Evolutionary conservation across 1,140 invertebrate species (phyloP).

Genomic region (Formica exsecta): DNA sequence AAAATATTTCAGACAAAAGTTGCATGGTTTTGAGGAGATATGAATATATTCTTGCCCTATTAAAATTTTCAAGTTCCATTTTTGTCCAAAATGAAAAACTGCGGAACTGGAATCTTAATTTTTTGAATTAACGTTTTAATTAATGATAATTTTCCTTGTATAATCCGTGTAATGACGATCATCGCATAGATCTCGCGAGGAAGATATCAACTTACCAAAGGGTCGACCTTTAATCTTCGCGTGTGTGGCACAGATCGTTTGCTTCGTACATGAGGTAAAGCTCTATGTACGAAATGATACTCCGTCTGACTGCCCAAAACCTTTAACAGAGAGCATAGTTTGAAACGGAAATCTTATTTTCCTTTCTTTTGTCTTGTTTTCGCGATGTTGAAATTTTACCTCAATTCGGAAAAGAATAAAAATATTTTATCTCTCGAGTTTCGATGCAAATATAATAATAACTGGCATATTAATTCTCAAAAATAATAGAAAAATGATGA

Average conservation of each 20-base stretch:
- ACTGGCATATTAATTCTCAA: background rate
- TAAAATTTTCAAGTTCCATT: background rate
- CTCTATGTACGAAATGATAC: constrained; percentile 96
- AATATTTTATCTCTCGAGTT: background rate
- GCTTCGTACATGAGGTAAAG: constrained; percentile 93
- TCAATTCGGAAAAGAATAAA: background rate
- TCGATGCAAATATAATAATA: background rate
- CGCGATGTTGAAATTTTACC: background rate
- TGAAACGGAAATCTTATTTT: background rate
- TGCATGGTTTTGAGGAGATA: too few species aligned
- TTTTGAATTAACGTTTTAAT: background rate
- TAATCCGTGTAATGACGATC: background rate
- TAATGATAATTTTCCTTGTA: constrained; percentile 1
- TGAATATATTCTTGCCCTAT: background rate
- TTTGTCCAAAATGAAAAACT: background rate
- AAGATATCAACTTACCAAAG: constrained; percentile 91
- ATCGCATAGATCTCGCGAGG: background rate
- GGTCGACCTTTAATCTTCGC: constrained; percentile 95
- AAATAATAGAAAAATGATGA: background rate
- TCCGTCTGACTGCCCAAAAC: constrained; percentile 93
- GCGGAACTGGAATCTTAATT: background rate
- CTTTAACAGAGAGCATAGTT: constrained; percentile 87
- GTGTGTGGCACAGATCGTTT: constrained; percentile 95
- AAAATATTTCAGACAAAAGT: too few species aligned
- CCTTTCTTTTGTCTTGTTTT: background rate